Conservation (phyloP, 2,113 vertebrate genomes). For the Lethenteron reissneri region DNA sequence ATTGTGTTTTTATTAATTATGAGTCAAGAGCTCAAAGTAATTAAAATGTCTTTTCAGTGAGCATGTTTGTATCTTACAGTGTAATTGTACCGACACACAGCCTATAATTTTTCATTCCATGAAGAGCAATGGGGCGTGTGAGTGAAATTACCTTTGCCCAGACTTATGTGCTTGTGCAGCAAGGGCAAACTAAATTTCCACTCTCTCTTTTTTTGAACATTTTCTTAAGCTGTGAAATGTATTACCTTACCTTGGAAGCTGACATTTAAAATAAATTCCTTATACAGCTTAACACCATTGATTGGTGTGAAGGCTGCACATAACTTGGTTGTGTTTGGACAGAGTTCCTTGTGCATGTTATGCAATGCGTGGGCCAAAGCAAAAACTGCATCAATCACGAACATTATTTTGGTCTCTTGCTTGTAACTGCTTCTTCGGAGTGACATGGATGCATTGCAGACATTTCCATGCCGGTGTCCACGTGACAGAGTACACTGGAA, state of each 20-base stretch:
- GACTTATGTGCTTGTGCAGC: slow-evolving; percentile 39
- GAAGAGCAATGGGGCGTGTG: too few relatives aligned
- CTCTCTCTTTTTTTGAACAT: too few relatives aligned
- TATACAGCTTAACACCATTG: slow-evolving; percentile 70
- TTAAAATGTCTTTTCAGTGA: too few relatives aligned
- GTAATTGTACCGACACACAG: too few relatives aligned
- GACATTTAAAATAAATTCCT: slow-evolving; percentile 82
- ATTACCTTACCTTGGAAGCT: slow-evolving; percentile 61
- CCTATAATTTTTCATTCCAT: too few relatives aligned
- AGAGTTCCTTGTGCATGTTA: slow-evolving; percentile 64
- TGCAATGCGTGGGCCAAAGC: slow-evolving; percentile 84
- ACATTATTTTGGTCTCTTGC: slow-evolving; percentile 91
- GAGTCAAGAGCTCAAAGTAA: too few relatives aligned
- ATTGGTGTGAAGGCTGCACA: slow-evolving; percentile 75
- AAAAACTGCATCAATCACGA: slow-evolving; percentile 80
- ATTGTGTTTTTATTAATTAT: too few relatives aligned
- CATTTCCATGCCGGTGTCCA: slow-evolving; percentile 30
- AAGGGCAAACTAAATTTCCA: slow-evolving; percentile 13
- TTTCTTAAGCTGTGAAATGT: too few relatives aligned
- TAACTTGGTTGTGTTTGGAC: slow-evolving; percentile 47
- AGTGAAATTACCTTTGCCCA: too few relatives aligned
- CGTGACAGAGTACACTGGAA: slow-evolving; percentile 55
- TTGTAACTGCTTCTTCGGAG: slow-evolving; percentile 53
- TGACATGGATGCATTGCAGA: slow-evolving; percentile 25
- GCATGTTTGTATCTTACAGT: too few relatives aligned